Evolutionary conservation across 2,888 invertebrate species (phyloP).

Genomic region (Aleiodes alternator): DNA sequence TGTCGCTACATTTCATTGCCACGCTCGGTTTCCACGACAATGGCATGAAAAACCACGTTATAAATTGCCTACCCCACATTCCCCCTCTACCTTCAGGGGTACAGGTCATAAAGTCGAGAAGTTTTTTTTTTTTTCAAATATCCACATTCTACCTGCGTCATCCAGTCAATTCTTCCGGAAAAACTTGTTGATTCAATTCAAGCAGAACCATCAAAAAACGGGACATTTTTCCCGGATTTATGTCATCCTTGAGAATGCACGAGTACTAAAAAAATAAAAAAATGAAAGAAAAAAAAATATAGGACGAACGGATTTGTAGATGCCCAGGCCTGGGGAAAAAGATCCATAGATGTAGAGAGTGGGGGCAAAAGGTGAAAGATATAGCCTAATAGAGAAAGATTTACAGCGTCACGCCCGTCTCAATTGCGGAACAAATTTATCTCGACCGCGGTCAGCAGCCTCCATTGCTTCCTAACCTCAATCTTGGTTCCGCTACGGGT

Average conservation of each 20-base stretch:
- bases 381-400: constrained; percentile 71
- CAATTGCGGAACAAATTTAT: constrained; percentile 75
- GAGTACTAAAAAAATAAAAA: neutral
- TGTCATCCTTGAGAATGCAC: neutral
- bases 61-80: constrained; percentile 54
- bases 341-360: constrained; percentile 14
- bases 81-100: neutral
- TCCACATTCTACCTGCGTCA: constrained; percentile 38
- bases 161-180: neutral
- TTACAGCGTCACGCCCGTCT: constrained; percentile 71
- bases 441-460: constrained; percentile 70
- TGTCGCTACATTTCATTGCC: constrained; percentile 36
- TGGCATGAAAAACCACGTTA: constrained; percentile 61
- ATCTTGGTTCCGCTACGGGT: constrained; percentile 68
- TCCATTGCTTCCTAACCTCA: constrained; percentile 71
- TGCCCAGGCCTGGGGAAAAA: neutral
- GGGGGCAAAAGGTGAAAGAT: constrained; percentile 56
- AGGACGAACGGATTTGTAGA: neutral
- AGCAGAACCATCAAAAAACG: neutral
- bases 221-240: neutral
- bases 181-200: constrained; percentile 18
- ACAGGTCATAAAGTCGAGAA: constrained; percentile 55
- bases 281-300: constrained; percentile 4
- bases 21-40: constrained; percentile 63
- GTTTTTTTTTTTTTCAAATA: constrained; percentile 18